Percentiles rank a stretch among this genome's conserved stretches.
These are phyloP conservation scores for Brachyptera putata DNA, from an alignment of 2,888 invertebrate genomes.

Conservation along the genomic window DNA sequence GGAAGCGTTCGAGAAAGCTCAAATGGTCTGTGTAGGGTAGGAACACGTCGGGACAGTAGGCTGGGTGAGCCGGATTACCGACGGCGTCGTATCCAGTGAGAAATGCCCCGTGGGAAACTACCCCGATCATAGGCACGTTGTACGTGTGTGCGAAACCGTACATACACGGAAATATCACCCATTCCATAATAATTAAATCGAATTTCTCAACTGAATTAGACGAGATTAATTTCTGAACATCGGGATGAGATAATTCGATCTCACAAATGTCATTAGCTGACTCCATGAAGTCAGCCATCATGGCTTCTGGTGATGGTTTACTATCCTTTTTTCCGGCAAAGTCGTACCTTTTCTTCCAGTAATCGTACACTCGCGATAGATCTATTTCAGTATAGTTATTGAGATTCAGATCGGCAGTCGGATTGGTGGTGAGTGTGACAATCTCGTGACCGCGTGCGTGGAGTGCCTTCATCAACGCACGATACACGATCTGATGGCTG, in stretches of 20 bases:
- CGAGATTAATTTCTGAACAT: conserved; percentile 12
- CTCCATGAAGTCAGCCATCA: conserved; percentile 1
- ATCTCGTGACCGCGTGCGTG: conserved; percentile 48
- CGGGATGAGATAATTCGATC: conserved; percentile 8
- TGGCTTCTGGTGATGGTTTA: background rate
- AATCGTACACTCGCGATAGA: conserved; percentile 7
- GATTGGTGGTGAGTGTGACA: conserved; percentile 47
- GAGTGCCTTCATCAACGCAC: conserved; percentile 45
- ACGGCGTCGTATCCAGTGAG: conserved; percentile 38
- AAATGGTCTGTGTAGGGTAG: conserved; percentile 36
- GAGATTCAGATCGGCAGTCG: conserved; percentile 32
- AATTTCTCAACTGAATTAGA: conserved; percentile 40
- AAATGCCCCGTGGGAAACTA: conserved; percentile 40
- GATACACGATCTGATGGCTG: conserved; percentile 49
- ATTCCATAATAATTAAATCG: conserved; percentile 55
- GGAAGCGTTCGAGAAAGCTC: conserved; percentile 38
- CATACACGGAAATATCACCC: conserved; percentile 47
- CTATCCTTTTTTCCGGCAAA: conserved; percentile 2
- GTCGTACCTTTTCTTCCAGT: conserved; percentile 7
- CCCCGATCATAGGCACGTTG: conserved; percentile 49
- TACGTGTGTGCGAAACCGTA: conserved; percentile 54
- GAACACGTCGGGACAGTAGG: conserved; percentile 40
- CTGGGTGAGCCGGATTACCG: conserved; percentile 42
- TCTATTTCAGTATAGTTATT: conserved; percentile 23
- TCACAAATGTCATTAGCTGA: conserved; percentile 16